phyloP scores from a whole-genome alignment of 2,113 vertebrate species.

The Neoarius graeffei region DNA sequence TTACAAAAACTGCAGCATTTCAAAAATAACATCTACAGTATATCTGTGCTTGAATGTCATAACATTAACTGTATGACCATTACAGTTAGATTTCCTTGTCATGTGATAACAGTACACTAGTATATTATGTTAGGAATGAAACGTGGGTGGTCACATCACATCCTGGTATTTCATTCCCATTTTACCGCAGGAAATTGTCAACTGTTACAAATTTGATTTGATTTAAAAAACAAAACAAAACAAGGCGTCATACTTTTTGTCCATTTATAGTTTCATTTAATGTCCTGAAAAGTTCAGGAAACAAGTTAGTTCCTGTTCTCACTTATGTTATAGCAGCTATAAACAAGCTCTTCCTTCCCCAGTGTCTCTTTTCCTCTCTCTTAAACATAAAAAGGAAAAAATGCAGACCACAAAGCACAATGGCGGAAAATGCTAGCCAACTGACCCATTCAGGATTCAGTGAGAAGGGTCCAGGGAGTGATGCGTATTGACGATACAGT shows the following conservation, averaged over 20 bases:
- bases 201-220: background rate
- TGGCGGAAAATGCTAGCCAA: background rate
- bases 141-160: too few relatives aligned
- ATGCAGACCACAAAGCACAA: background rate
- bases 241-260: background rate
- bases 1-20: too few relatives aligned
- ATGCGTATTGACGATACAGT: too few relatives aligned
- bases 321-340: background rate
- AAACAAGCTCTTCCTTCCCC: background rate
- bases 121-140: too few relatives aligned
- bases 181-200: background rate
- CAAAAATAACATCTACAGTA: too few relatives aligned
- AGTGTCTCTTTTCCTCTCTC: background rate
- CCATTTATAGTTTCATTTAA: background rate
- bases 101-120: too few relatives aligned
- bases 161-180: background rate
- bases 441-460: too few relatives aligned
- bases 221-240: background rate
- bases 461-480: too few relatives aligned
- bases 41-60: too few relatives aligned
- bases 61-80: too few relatives aligned
- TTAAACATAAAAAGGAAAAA: background rate
- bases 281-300: background rate
- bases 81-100: too few relatives aligned
- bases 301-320: background rate